Evolutionary conservation across 2,888 invertebrate species (phyloP).

Genomic region (Chrysina gloriosa): DNA sequence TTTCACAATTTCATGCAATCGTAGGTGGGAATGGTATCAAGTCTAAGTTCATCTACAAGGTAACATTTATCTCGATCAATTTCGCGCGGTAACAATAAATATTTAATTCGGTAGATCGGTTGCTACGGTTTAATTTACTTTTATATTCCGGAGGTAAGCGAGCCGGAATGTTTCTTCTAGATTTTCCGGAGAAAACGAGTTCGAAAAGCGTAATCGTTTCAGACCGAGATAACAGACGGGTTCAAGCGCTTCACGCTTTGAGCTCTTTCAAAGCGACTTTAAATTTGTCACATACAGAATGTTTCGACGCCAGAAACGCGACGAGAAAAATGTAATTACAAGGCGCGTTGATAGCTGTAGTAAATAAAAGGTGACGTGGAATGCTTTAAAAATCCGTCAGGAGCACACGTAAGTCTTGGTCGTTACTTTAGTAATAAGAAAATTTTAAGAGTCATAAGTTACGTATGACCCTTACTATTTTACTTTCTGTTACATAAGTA

Average conservation of each 20-base stretch:
- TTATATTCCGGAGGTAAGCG: constrained; percentile 3
- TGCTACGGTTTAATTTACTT: constrained; percentile 22
- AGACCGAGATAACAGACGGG: not conserved
- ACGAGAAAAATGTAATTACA: constrained; percentile 6
- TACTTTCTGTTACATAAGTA: too few relatives aligned
- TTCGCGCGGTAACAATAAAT: constrained; percentile 29
- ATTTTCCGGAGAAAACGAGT: constrained; percentile 22
- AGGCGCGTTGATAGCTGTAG: not conserved
- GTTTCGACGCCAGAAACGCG: not conserved
- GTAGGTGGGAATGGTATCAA: constrained; percentile 1
- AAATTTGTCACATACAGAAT: constrained; percentile 23
- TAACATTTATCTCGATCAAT: constrained; percentile 28
- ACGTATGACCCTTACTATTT: too few relatives aligned
- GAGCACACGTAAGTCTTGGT: not conserved
- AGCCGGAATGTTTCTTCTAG: not conserved
- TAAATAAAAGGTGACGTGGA: not conserved
- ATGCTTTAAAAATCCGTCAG: not conserved
- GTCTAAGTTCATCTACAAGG: not conserved
- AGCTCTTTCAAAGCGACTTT: constrained; percentile 17
- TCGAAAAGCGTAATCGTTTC: constrained; percentile 17
- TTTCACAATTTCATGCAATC: not conserved
- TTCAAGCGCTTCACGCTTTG: constrained; percentile 4
- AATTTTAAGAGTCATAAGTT: too few relatives aligned
- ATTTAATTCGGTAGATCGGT: constrained; percentile 25
- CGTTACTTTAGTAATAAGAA: not conserved